phyloP scores from a whole-genome alignment of 2,888 invertebrate species.

The Clepsis dumicolana region DNA sequence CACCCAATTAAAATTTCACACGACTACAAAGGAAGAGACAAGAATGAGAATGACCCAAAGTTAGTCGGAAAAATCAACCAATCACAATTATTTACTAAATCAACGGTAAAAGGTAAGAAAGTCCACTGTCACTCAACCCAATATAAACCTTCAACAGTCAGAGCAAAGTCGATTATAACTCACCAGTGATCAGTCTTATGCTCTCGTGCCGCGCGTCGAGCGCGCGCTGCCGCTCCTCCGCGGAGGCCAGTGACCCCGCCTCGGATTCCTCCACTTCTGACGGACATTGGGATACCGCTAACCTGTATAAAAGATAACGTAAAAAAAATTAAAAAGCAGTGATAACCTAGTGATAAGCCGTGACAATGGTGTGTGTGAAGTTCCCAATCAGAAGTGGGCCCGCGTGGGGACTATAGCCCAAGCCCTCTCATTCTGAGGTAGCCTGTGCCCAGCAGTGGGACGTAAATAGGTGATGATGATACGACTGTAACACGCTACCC shows the following conservation, averaged over 20 bases:
- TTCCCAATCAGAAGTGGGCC: too few species aligned
- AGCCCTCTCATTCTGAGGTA: too few species aligned
- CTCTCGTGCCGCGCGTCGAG: constrained; percentile 92
- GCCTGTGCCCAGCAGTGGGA: too few species aligned
- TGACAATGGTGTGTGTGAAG: too few species aligned
- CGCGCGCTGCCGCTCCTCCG: constrained; percentile 92
- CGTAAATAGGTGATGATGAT: too few species aligned
- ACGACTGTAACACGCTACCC: neutral
- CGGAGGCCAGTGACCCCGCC: constrained; percentile 84
- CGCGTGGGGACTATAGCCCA: too few species aligned
- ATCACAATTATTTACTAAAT: neutral
- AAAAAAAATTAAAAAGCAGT: neutral
- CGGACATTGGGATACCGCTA: constrained; percentile 94
- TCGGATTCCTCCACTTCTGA: constrained; percentile 92
- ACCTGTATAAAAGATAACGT: constrained; percentile 63
- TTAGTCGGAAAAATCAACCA: too few species aligned
- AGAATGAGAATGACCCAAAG: too few species aligned
- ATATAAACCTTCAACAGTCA: neutral
- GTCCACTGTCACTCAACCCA: neutral
- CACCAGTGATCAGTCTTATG: constrained; percentile 93
- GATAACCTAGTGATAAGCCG: too few species aligned
- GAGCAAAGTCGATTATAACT: constrained; percentile 51
- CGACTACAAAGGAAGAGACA: too few species aligned
- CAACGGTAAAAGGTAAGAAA: too few species aligned
- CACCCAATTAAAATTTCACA: too few species aligned